phyloP scores from a whole-genome alignment of 2,888 invertebrate genomes.

The Tinea semifulvella region DNA sequence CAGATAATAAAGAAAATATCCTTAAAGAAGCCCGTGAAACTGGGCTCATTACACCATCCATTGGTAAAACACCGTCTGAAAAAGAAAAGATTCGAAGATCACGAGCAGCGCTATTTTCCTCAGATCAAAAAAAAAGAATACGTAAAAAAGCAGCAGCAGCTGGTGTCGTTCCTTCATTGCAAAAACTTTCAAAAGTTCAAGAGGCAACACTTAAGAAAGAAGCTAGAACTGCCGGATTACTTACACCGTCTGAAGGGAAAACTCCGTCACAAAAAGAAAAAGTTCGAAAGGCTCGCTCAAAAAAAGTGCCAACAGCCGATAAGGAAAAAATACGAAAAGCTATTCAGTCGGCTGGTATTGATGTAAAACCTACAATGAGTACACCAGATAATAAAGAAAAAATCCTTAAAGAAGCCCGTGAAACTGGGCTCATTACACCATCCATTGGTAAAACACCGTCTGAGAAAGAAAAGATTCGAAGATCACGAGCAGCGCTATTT shows the following conservation, averaged over 20 bases:
- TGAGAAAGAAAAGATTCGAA: slow-evolving; percentile 27
- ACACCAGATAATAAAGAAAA: background rate
- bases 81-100: slow-evolving; percentile 15
- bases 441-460: slow-evolving; percentile 18
- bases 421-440: slow-evolving; percentile 20
- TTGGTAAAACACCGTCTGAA: slow-evolving; percentile 22
- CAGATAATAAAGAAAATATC: background rate
- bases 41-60: slow-evolving; percentile 16
- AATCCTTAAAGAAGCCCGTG: slow-evolving; percentile 21
- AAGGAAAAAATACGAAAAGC: background rate
- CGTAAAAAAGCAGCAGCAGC: background rate
- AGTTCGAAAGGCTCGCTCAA: background rate
- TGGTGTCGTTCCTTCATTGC: background rate
- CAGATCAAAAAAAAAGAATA: background rate
- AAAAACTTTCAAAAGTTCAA: too few species aligned
- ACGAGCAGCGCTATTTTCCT: slow-evolving; percentile 5
- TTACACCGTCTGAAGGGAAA: slow-evolving; percentile 20
- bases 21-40: background rate
- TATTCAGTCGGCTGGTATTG: background rate
- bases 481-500: slow-evolving; percentile 9
- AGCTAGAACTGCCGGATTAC: slow-evolving; percentile 21
- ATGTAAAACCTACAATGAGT: too few species aligned
- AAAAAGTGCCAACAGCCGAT: background rate
- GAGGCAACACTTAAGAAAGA: slow-evolving; percentile 15
- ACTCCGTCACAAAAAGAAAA: slow-evolving; percentile 23